Base-by-base conservation (phyloP, 2,888 invertebrate species). In the Emesis furor region DNA sequence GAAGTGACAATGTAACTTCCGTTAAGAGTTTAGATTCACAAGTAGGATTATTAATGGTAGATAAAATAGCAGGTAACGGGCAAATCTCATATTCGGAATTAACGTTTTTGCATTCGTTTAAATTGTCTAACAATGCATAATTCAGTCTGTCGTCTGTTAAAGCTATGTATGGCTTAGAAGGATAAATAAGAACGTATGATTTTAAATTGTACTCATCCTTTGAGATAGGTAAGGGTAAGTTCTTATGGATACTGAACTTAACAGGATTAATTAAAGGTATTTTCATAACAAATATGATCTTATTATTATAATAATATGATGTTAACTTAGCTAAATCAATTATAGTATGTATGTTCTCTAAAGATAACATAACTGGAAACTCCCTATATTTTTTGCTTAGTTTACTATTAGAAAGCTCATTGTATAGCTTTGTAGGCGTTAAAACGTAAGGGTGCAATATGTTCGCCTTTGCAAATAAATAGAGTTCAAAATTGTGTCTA, bases 261-360 rank as follows among this genome's bases (percentile, higher is more conserved):
- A 55, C 55, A 7, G 55, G 55, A 55, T 55, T 55, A 6, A 55
- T 55, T 55, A 55, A 55, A 55, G 55, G 55, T 24, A 71, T 71
- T 71, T n/a, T 4, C 2, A 71, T 42, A 71, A 42, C 42, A 42
- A 71, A 71, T 55, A 71, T 5, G 10, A 71, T 42, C 8, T 71
- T 71, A 24, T 71, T 24, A 3, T 55, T 73, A 46, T 73, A 73
- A 32, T 73, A 73, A 55, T 73, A 73, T n/a, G 51, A 73, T 32
- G 24, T 73, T 51, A 73, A 32, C 10, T 73, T 24, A 14, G 73
- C 46, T 32, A 73, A 17, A n/a, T 73, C 55, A 42, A 73, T 55
- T 32, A 73, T 32, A 3, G 51, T 32, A 35, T 59, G 17, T 55
- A 59, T 59, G n/a, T 73, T 51, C 1, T 73, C 6, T 14, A 73